A percentile compares a stretch with the other conserved stretches of the same genome.
Conservation (phyloP, 2,888 invertebrate genomes). For the Sarcophaga rosellei region DNA sequence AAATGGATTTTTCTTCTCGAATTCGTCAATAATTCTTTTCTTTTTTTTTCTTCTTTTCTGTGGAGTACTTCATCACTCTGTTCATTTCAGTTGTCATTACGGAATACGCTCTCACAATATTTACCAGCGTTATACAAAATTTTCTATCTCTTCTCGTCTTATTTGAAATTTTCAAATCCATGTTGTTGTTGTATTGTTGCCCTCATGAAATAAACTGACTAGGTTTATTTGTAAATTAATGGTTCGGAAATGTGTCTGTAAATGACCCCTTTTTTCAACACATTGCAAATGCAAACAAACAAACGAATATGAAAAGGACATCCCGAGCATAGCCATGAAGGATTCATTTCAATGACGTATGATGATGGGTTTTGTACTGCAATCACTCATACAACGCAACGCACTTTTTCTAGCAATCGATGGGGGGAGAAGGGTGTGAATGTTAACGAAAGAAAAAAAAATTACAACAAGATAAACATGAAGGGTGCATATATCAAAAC, state of each 20-base stretch:
- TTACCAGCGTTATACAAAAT: no score
- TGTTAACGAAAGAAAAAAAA: not conserved
- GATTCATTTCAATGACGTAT: conserved; percentile 28
- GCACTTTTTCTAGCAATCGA: not conserved
- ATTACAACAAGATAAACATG: conserved; percentile 28
- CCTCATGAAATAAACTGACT: conserved; percentile 58
- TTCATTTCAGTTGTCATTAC: no score
- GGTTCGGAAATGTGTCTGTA: conserved; percentile 74
- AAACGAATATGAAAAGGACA: conserved; percentile 8
- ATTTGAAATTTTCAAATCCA: not conserved
- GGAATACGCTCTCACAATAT: no score
- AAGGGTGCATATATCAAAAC: conserved; percentile 49
- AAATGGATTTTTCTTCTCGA: no score
- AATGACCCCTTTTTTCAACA: conserved; percentile 68
- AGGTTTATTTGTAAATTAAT: conserved; percentile 74
- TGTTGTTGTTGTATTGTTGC: not conserved
- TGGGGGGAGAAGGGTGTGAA: no score
- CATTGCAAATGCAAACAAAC: conserved; percentile 12
- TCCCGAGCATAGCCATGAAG: not conserved
- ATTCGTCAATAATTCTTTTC: no score
- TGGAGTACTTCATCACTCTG: no score
- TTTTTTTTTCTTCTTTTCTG: no score
- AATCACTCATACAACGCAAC: not conserved
- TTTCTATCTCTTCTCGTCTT: not conserved
- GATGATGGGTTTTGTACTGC: not conserved